Conservation (phyloP, 2,888 invertebrate genomes). For the Athalia rosae region DNA sequence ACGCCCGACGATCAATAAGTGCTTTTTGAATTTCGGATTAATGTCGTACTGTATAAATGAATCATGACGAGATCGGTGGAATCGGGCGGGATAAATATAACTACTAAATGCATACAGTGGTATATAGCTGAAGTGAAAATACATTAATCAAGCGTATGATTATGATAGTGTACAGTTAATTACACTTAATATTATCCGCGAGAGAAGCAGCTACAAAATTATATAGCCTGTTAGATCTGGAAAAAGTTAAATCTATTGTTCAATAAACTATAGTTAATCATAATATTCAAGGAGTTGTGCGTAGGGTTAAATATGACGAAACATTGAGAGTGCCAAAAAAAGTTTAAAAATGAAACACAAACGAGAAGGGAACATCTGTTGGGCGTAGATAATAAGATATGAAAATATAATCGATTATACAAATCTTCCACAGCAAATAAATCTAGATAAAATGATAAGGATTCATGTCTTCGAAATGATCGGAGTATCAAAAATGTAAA, state of each 20-base stretch:
- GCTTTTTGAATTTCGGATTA: too few species aligned
- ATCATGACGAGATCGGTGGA: too few species aligned
- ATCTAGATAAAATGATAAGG: neutral
- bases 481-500: slow-evolving; percentile 36
- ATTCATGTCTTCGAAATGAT: slow-evolving; percentile 26
- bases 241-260: neutral
- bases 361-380: neutral
- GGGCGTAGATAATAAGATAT: neutral
- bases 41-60: too few species aligned
- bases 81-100: neutral
- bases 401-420: slow-evolving; percentile 21
- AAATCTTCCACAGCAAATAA: slow-evolving; percentile 27
- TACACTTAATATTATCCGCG: slow-evolving; percentile 7
- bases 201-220: slow-evolving; percentile 7
- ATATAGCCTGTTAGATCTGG: slow-evolving; percentile 17
- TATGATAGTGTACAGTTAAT: slow-evolving; percentile 25
- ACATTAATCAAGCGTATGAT: too few species aligned
- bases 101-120: neutral
- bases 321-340: slow-evolving; percentile 27
- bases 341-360: slow-evolving; percentile 8
- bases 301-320: neutral
- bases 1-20: too few species aligned
- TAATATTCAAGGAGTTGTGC: neutral
- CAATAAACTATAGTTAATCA: neutral
- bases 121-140: neutral